phyloP scores from a whole-genome alignment of 2,797 vertebrate species.

The Simalia tracyae region DNA sequence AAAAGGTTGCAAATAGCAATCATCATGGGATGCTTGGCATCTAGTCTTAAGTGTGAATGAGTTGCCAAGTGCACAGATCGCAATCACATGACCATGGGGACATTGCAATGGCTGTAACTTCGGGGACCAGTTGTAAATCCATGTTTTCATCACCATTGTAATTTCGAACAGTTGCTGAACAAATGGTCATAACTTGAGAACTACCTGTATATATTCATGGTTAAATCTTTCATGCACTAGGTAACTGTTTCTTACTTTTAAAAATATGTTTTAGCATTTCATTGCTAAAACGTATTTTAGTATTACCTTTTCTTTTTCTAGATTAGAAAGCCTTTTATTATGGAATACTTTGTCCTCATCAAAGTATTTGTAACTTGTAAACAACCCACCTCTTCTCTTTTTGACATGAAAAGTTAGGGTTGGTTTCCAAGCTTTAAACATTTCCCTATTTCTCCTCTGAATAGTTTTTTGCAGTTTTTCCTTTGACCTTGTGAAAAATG shows the following conservation, averaged over 20 bases:
- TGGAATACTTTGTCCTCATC: neutral
- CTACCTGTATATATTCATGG: neutral
- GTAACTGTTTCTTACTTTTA: neutral
- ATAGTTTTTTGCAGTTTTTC: neutral
- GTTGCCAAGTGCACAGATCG: too few relatives aligned
- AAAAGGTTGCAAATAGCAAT: too few relatives aligned
- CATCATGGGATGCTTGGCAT: too few relatives aligned
- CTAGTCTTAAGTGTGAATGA: too few relatives aligned
- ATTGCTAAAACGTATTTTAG: neutral
- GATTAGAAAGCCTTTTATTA: conserved; percentile 1
- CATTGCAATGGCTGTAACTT: too few relatives aligned
- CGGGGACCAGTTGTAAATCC: too few relatives aligned
- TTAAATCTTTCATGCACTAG: neutral
- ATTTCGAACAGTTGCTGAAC: too few relatives aligned
- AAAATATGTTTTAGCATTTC: neutral
- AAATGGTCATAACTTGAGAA: too few relatives aligned
- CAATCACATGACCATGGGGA: too few relatives aligned
- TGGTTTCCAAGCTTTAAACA: neutral
- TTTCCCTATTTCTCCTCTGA: neutral
- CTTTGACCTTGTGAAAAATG: neutral
- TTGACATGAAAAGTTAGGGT: neutral
- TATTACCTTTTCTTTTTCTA: neutral
- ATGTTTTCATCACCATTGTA: too few relatives aligned
- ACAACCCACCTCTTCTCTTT: neutral
- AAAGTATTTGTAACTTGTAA: conserved; percentile 2